These are phyloP conservation scores for Agonopterix arenella DNA, from an alignment of 2,888 invertebrate species.

Conservation along the genomic window DNA sequence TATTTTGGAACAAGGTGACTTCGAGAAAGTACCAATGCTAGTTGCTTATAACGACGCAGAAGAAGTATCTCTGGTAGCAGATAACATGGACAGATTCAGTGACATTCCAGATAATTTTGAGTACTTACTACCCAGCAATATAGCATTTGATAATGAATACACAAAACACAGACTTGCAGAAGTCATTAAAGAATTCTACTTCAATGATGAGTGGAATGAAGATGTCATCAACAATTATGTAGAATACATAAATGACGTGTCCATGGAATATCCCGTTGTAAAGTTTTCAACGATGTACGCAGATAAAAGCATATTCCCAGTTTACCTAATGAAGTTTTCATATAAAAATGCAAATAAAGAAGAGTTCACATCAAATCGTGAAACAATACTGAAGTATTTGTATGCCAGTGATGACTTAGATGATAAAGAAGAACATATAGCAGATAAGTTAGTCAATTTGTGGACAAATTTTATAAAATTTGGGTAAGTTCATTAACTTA, in stretches of 20 bases:
- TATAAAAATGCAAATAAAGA: conserved; percentile 12
- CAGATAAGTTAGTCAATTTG: conserved; percentile 33
- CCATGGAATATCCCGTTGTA: conserved; percentile 45
- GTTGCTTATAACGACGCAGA: conserved; percentile 37
- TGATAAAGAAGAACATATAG: conserved; percentile 21
- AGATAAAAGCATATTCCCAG: conserved; percentile 28
- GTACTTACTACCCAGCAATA: conserved; percentile 48
- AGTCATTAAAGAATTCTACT: conserved; percentile 52
- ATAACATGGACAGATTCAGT: conserved; percentile 25
- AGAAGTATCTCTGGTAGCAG: conserved; percentile 24
- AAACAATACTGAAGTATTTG: conserved; percentile 36
- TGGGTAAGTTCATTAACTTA: conserved; percentile 33
- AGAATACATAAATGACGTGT: conserved; percentile 49
- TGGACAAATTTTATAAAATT: conserved; percentile 51
- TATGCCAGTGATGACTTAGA: conserved; percentile 21
- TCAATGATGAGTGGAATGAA: conserved; percentile 25
- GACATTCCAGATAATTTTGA: conserved; percentile 34
- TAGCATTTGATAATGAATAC: conserved; percentile 33
- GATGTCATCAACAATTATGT: conserved; percentile 29
- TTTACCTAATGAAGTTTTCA: conserved; percentile 47
- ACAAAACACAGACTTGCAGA: conserved; percentile 33
- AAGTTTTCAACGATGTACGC: conserved; percentile 46
- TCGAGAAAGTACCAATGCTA: conserved; percentile 44
- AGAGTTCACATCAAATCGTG: conserved; percentile 12
- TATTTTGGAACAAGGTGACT: conserved; percentile 30